Conservation (phyloP, 2,797 vertebrate genomes). For the Megaceryle alcyon region DNA sequence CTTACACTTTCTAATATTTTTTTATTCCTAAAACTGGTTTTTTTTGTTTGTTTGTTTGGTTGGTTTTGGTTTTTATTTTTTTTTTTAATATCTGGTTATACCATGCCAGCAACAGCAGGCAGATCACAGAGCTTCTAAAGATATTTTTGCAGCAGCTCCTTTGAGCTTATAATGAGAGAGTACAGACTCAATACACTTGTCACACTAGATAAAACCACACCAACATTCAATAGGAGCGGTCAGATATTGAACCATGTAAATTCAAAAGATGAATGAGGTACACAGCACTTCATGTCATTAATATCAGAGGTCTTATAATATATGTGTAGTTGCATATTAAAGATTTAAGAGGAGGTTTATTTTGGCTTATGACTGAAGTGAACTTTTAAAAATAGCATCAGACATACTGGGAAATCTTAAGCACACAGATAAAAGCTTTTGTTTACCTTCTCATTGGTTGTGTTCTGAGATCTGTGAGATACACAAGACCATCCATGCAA, state of each 20-base stretch:
- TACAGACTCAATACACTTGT: not conserved
- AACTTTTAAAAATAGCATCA: not conserved
- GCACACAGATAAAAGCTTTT: not conserved
- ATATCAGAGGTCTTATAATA: not conserved
- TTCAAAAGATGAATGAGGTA: not conserved
- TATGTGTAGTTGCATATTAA: not conserved
- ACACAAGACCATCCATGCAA: slow-evolving; percentile 73
- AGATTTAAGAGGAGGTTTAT: not conserved
- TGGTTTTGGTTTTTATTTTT: no score
- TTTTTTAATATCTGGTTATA: not conserved
- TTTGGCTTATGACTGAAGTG: not conserved
- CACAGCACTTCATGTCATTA: not conserved
- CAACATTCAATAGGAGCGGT: not conserved
- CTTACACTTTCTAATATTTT: not conserved
- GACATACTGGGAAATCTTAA: not conserved
- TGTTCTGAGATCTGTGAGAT: slow-evolving; percentile 75
- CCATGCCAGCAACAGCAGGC: not conserved
- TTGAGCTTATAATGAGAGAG: not conserved
- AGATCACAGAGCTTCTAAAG: not conserved
- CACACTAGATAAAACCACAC: not conserved
- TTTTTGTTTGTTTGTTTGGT: no score
- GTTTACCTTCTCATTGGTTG: slow-evolving; percentile 76
- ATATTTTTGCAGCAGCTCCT: not conserved
- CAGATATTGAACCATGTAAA: not conserved
- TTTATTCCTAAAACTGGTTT: not conserved